Percentiles rank a stretch among this genome's conserved stretches.
Evolutionary conservation across 2,888 invertebrate genomes (phyloP).

Genomic region (Diaphora mendica): DNA sequence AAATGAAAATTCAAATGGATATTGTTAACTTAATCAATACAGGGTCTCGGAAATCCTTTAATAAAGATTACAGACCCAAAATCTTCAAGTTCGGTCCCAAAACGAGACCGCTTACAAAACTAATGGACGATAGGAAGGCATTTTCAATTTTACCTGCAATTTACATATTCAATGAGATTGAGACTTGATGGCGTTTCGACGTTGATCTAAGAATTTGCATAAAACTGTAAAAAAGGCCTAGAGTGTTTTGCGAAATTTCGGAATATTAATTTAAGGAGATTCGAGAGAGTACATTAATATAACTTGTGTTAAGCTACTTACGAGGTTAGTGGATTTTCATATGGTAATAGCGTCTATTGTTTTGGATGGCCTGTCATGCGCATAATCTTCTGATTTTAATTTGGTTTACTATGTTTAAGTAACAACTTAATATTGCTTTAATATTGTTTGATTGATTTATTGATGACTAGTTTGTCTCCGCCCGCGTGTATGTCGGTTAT

Average conservation of each 20-base stretch:
- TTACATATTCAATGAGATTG: slow-evolving; percentile 76
- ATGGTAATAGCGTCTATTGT: background rate
- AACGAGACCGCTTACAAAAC: slow-evolving; percentile 50
- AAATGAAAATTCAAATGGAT: slow-evolving; percentile 48
- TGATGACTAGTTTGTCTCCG: too few relatives aligned
- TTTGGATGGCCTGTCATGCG: too few relatives aligned
- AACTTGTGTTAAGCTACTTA: background rate
- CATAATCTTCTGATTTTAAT: too few relatives aligned
- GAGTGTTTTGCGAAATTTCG: slow-evolving; percentile 26
- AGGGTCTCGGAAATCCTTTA: slow-evolving; percentile 43
- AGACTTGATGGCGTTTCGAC: slow-evolving; percentile 61
- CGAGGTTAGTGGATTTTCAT: background rate
- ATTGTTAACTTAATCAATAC: slow-evolving; percentile 49
- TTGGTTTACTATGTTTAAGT: background rate
- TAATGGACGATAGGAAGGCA: slow-evolving; percentile 64
- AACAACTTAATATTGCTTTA: background rate
- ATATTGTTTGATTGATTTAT: too few relatives aligned
- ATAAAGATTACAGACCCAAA: slow-evolving; percentile 49
- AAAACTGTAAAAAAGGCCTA: slow-evolving; percentile 46
- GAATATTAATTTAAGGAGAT: slow-evolving; percentile 41
- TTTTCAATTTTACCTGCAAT: slow-evolving; percentile 79
- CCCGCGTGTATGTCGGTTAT: too few relatives aligned
- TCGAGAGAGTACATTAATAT: background rate
- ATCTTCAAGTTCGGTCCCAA: slow-evolving; percentile 37
- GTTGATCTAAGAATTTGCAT: slow-evolving; percentile 66